phyloP scores from a whole-genome alignment of 1,140 invertebrate genomes.

The Halyomorpha halys region DNA sequence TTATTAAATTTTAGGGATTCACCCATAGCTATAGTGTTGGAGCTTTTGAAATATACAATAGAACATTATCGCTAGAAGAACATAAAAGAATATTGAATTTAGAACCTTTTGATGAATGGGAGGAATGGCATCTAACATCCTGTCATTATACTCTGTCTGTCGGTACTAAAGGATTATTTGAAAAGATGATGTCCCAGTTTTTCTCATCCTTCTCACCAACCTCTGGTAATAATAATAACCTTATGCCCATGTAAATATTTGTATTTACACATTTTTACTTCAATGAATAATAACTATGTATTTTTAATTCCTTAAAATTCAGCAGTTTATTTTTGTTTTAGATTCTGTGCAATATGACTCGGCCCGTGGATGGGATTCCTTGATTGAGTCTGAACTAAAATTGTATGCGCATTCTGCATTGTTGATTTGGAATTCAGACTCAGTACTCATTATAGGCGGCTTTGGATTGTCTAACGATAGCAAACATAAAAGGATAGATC shows the following conservation, averaged over 20 bases:
- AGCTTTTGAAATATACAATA: slow-evolving; percentile 39
- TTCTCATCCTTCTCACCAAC: not conserved
- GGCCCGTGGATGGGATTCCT: too few relatives aligned
- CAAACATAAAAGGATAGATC: not conserved
- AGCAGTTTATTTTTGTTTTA: too few relatives aligned
- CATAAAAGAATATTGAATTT: slow-evolving; percentile 35
- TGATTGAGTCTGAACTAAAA: not conserved
- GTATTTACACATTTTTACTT: too few relatives aligned
- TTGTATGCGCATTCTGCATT: not conserved
- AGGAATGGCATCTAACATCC: slow-evolving; percentile 45
- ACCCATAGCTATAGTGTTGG: slow-evolving; percentile 33
- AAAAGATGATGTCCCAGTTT: not conserved
- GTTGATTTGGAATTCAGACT: not conserved
- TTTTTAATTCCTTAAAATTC: too few relatives aligned
- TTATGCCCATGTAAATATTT: too few relatives aligned
- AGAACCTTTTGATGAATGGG: slow-evolving; percentile 47
- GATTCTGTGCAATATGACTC: too few relatives aligned
- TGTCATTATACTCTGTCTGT: slow-evolving; percentile 42
- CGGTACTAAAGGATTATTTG: slow-evolving; percentile 14
- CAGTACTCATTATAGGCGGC: not conserved
- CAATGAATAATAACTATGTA: too few relatives aligned
- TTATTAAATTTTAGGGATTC: slow-evolving; percentile 38
- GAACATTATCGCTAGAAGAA: slow-evolving; percentile 35
- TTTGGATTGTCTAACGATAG: not conserved
- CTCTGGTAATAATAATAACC: too few relatives aligned